A percentile compares a stretch with the other conserved stretches of the same genome.
These are phyloP conservation scores for Drosophila tripunctata DNA, from an alignment of 2,888 invertebrate species.

Conservation along the genomic window DNA sequence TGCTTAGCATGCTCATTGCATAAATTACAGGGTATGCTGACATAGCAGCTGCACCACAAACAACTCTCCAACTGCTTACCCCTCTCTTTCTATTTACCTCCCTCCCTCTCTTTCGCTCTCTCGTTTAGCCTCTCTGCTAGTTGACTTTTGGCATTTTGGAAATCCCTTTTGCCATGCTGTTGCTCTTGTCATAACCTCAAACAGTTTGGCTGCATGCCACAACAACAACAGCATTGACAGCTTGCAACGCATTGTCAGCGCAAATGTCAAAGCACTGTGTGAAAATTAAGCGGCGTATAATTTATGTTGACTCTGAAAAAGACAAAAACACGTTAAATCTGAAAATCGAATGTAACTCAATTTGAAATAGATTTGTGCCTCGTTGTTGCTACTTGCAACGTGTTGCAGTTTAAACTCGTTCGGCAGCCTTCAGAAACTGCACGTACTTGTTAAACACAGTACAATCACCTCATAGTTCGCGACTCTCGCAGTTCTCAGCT, in stretches of 20 bases:
- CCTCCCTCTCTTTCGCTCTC: not conserved
- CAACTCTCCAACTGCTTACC: no score
- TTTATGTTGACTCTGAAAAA: conserved; percentile 78
- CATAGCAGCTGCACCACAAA: no score
- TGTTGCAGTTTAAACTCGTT: conserved; percentile 58
- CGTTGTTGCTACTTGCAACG: conserved; percentile 2
- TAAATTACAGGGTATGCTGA: conserved; percentile 6
- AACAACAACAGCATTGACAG: conserved; percentile 18
- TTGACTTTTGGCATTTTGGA: conserved; percentile 17
- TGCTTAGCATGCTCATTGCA: not conserved
- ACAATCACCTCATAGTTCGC: conserved; percentile 64
- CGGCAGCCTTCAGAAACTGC: conserved; percentile 76
- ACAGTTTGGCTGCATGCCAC: conserved; percentile 33
- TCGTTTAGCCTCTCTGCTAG: not conserved
- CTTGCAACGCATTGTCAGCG: conserved; percentile 7
- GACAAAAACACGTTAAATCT: not conserved
- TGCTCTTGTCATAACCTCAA: conserved; percentile 73
- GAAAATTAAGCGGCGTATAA: conserved; percentile 70
- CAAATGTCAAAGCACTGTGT: conserved; percentile 59
- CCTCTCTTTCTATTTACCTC: not conserved
- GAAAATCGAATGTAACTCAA: conserved; percentile 61
- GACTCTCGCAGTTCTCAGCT: conserved; percentile 7
- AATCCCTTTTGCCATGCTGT: conserved; percentile 15
- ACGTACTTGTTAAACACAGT: conserved; percentile 71
- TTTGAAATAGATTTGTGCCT: conserved; percentile 59